Evolutionary conservation across 2,113 vertebrate species (phyloP), one percentile per base, ranked within the genome.

Genomic region (Rafetus swinhoei): DNA sequence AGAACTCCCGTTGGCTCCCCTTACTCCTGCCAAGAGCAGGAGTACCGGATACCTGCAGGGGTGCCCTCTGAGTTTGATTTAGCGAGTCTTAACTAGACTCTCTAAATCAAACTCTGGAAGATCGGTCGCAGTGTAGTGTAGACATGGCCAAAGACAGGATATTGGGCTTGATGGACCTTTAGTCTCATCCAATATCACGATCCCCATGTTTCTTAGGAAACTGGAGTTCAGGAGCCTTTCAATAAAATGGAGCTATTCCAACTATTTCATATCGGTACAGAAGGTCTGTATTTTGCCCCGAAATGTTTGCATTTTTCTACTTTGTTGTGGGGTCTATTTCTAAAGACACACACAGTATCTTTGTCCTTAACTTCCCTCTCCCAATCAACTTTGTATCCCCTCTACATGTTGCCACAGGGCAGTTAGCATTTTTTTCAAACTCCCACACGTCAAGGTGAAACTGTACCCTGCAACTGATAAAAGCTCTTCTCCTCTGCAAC

Each of bases 161-260:
- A 39, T 10, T 74, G 72, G n/a, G 9, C 9, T 39, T 39, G n/a
- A 39, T 74, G 72, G 21, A 74, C 81, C 69, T 69, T 82, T 91
- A 79, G 74, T 81, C 56, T 35, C 12, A 35, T 69, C 52, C 60
- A 79, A 32, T 79, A 77, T 32, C 85, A 86, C 60, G 88, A 35
- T 85, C 94, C 60, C 87, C 82, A 45, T 0, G 2, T 39, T 56
- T n/a, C 22, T 83, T 86, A 45, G 79, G 81, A 7, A 82, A 12
- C 50, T 92, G 90, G 57, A 91, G 56, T 89, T 72, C 8, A 8
- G 35, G 89, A 74, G 22, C 12, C n/a, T 72, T 0, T 0, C 82
- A 81, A 84, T 82, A 92, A 88, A 94, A 81, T 91, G 76, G n/a
- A 86, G 79, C 54, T 69, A 24, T 76, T 56, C 35, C 32, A 86